phyloP scores from a whole-genome alignment of 2,888 invertebrate genomes.

The Apoda limacodes region DNA sequence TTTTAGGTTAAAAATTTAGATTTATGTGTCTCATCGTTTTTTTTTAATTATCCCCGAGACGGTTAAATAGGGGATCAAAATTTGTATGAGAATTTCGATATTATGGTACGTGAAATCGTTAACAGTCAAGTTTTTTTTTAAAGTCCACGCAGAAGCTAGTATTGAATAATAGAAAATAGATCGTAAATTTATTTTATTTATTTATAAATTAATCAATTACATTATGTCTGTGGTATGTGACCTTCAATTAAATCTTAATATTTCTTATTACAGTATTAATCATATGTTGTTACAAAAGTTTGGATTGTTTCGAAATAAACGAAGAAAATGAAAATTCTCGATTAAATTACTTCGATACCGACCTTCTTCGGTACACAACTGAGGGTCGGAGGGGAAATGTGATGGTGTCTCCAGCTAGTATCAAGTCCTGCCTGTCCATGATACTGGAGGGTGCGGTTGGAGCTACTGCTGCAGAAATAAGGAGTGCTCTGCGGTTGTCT shows the following conservation, averaged over 20 bases:
- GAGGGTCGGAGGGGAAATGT: conserved; percentile 63
- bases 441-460: conserved; percentile 73
- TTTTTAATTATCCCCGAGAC: too few species aligned
- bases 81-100: too few species aligned
- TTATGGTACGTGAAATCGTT: too few species aligned
- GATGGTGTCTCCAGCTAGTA: conserved; percentile 75
- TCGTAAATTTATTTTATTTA: too few species aligned
- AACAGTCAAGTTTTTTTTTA: too few species aligned
- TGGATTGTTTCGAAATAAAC: conserved; percentile 24
- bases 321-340: conserved; percentile 29
- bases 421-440: conserved; percentile 73
- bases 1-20: too few species aligned
- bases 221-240: too few species aligned
- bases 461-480: conserved; percentile 68
- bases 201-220: too few species aligned
- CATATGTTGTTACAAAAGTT: conserved; percentile 26
- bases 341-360: conserved; percentile 67
- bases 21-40: too few species aligned
- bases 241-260: background rate
- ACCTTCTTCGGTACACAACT: conserved; percentile 55
- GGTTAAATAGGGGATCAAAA: too few species aligned
- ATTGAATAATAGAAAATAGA: too few species aligned
- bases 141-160: too few species aligned
- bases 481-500: conserved; percentile 65
- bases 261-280: conserved; percentile 28